Evolutionary conservation across 2,888 invertebrate species (phyloP), one percentile per base, ranked within the genome.

Genomic region (Atherix ibis): DNA sequence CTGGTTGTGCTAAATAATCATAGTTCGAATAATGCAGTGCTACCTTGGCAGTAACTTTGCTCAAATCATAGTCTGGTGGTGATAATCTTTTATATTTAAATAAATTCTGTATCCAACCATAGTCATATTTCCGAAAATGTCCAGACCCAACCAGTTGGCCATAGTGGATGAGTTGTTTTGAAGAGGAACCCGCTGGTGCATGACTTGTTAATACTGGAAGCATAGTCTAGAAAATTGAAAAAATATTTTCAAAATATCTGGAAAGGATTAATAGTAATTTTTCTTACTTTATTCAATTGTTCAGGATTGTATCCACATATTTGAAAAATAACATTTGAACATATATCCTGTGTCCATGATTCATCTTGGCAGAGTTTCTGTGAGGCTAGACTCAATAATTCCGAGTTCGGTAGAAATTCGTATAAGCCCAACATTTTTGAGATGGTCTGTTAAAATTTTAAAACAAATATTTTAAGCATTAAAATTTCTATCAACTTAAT

Each of bases 401-500:
- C n/a, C n/a, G 42, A 54, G 29, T 65, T 67, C 1, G 77, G 75
- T 31, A 70, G 40, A 38, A 80, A 71, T 46, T 78, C 74, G 17
- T 68, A 28, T 13, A 36, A 22, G 9, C 40, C 39, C 12, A 40
- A 30, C 6, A 40, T 10, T 17, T 35, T 39, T 10, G 27, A 14
- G 9, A 36, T 9, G 18, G 26, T 17, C 29, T 37, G 9, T 14
- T 10, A 27, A 10, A 14, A 25, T 15, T 10, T 12, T n/a, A 5
- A 16, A 27, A 18, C 10, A 17, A 32, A n/a, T 26, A n/a, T 26
- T 26, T 26, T 26, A 19, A 19, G 19, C n/a, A n/a, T n/a, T n/a
- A n/a, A n/a, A n/a, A n/a, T n/a, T n/a, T n/a, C n/a, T n/a, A n/a
- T n/a, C n/a, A n/a, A n/a, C n/a, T n/a, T n/a, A n/a, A n/a, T 22